Evolutionary conservation across 2,113 vertebrate species (phyloP), one percentile per base, ranked within the genome.

Genomic region (Colius striatus): DNA sequence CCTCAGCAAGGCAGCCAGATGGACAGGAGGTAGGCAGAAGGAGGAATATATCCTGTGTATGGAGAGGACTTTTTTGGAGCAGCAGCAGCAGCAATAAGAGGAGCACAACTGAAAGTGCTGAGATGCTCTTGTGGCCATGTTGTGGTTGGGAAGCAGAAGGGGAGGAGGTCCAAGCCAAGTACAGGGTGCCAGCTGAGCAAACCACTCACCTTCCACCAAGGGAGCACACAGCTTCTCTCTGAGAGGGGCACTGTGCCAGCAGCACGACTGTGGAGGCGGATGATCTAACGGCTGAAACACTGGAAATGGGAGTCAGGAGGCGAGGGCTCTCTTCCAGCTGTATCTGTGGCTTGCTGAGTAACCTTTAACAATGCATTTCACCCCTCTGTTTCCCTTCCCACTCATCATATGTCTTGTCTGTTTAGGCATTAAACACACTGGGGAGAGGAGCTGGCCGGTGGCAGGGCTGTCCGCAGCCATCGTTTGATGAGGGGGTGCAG

Each of bases 321-420:
- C 2, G 3, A 94, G 94, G 91, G 91, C 94, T 93, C 41, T 38
- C 73, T 95, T 94, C 94, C 95, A 95, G 95, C 91, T 92, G 78
- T 41, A 91, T 43, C 82, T 6, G 3, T 41, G 76, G 65, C 82
- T 30, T 70, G 93, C 93, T 95, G 93, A 0, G 67, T 48, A 83
- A 93, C 95, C 93, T 94, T 91, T 92, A 87, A 84, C 85, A 77
- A 88, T 38, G 55, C 79, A 7, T 63, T 75, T 88, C 12, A 53
- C 79, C 84, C 81, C 87, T 92, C 84, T 45, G 67, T 26, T 61
- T 91, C 34, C 72, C 92, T 91, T 93, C 93, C 92, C 85, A 94
- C 78, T 95, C 96, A 91, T 94, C 87, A 7, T 73, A 51, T 88
- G 95, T 68, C 90, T 41, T 57, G 79, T 48, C 90, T 91, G 26